phyloP scores from a whole-genome alignment of 2,113 vertebrate genomes.

The Lepidothrix coronata region DNA sequence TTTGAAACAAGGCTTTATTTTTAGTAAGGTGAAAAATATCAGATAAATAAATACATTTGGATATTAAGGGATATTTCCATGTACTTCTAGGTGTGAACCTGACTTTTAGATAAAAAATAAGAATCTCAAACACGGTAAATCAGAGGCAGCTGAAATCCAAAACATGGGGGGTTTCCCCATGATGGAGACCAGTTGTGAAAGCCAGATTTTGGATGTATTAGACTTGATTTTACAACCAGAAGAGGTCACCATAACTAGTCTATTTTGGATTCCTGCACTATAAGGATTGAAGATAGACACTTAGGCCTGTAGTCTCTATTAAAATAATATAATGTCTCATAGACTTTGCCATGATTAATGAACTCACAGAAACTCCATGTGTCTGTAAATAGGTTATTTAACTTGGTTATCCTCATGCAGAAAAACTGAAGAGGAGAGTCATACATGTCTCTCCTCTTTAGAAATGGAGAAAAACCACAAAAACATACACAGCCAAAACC shows the following conservation, averaged over 20 bases:
- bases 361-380: neutral
- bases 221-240: neutral
- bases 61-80: neutral
- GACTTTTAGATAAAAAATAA: neutral
- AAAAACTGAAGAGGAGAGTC: neutral
- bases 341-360: neutral
- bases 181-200: neutral
- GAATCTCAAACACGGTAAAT: neutral
- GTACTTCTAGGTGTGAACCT: neutral
- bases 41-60: neutral
- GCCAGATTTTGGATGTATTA: neutral
- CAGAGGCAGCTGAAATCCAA: neutral
- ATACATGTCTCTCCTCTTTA: neutral
- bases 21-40: neutral
- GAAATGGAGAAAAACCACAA: neutral
- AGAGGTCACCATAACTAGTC: neutral
- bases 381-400: neutral
- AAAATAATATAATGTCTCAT: neutral
- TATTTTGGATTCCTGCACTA: neutral
- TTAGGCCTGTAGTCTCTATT: neutral
- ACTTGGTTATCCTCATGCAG: neutral
- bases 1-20: neutral
- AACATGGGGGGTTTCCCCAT: fast-evolving
- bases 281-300: neutral
- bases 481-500: neutral